Percentiles rank a stretch among this genome's conserved stretches.
Evolutionary conservation across 2,113 vertebrate genomes (phyloP).

Genomic region (Orthonyx spaldingii): DNA sequence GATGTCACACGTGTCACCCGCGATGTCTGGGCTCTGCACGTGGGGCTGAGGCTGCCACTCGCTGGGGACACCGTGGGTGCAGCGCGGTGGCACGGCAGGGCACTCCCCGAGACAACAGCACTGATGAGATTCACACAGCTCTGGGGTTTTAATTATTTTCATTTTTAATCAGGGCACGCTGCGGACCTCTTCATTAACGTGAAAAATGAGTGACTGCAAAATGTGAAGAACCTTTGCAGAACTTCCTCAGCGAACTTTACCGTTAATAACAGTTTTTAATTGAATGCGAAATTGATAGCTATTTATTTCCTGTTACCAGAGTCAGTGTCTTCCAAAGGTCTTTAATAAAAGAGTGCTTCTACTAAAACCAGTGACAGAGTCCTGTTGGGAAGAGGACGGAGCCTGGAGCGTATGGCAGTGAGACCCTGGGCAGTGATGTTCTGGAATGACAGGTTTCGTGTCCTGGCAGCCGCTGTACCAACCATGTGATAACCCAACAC

Average conservation of each 20-base stretch:
- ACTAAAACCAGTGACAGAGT: not conserved
- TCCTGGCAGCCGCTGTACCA: rapidly evolving
- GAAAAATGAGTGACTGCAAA: not conserved
- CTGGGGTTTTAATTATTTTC: not conserved
- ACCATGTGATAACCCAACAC: rapidly evolving
- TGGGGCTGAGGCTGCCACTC: not conserved
- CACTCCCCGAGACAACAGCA: not conserved
- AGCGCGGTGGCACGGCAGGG: rapidly evolving
- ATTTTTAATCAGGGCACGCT: not conserved
- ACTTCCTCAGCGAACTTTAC: not conserved
- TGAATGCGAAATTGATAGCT: not conserved
- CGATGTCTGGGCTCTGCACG: rapidly evolving
- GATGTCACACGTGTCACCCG: not conserved
- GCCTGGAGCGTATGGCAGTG: rapidly evolving
- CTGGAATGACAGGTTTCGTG: not conserved
- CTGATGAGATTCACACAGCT: not conserved
- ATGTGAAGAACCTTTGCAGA: not conserved
- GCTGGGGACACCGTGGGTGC: not conserved
- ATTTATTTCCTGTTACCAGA: not conserved
- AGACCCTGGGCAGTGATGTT: rapidly evolving
- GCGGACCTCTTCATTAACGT: not conserved
- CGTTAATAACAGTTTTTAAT: not conserved
- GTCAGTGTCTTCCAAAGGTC: not conserved
- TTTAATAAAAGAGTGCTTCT: not conserved
- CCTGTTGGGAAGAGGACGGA: rapidly evolving